phyloP scores from a whole-genome alignment of 2,113 vertebrate genomes.

The Sebastes fasciatus region DNA sequence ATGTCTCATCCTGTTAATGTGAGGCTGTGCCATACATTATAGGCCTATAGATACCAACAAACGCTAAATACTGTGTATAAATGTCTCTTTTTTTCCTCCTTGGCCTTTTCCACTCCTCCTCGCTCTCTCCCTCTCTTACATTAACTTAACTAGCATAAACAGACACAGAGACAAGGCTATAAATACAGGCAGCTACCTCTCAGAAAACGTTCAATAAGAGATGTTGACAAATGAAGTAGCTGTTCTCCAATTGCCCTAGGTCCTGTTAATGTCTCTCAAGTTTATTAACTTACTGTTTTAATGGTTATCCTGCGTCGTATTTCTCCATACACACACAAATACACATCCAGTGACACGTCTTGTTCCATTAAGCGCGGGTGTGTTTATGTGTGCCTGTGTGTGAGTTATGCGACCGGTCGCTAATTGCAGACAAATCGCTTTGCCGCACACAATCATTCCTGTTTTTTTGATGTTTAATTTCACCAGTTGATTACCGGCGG shows the following conservation, averaged over 20 bases:
- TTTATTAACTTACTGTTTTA: conserved; percentile 82
- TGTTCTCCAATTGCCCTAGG: conserved; percentile 69
- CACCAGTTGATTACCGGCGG: conserved; percentile 85
- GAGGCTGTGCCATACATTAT: background rate
- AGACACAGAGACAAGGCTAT: conserved; percentile 66
- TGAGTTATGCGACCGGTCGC: conserved; percentile 81
- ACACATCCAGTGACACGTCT: conserved; percentile 61
- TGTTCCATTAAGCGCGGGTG: conserved; percentile 68
- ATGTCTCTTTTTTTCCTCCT: conserved; percentile 7
- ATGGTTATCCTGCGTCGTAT: conserved; percentile 66
- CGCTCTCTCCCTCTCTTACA: conserved; percentile 16
- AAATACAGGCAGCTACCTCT: conserved; percentile 72
- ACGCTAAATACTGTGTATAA: conserved; percentile 1
- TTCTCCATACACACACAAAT: conserved; percentile 54
- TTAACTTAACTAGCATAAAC: conserved; percentile 61
- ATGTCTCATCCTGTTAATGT: background rate
- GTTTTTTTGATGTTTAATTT: conserved; percentile 87
- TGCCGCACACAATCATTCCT: conserved; percentile 87
- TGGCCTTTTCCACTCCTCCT: conserved; percentile 5
- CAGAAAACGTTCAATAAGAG: conserved; percentile 74
- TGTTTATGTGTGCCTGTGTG: conserved; percentile 73
- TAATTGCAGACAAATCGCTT: conserved; percentile 89
- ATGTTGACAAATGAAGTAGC: conserved; percentile 78
- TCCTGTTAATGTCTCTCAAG: conserved; percentile 76
- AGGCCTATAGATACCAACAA: background rate